Conservation (phyloP, 64 coral and sea anemone genomes). For the Stichodactyla helianthus region DNA sequence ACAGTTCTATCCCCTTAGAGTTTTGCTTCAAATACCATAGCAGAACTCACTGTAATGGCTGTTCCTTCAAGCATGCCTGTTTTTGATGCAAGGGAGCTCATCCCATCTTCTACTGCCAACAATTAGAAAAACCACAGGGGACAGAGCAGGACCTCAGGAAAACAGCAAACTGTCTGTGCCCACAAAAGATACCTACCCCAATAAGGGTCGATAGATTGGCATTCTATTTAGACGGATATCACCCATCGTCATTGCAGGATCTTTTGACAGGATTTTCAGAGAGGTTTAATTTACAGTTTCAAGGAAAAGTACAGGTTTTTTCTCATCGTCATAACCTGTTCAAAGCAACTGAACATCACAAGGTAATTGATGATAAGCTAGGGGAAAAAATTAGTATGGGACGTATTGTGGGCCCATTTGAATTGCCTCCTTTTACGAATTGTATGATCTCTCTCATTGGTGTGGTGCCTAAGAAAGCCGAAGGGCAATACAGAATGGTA, state of each 20-base stretch:
- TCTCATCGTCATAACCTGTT: background rate
- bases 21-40: constrained; percentile 1
- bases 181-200: constrained; percentile 9
- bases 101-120: background rate
- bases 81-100: background rate
- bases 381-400: constrained; percentile 6
- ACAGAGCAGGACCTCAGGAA: background rate
- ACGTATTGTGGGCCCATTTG: constrained; percentile 14
- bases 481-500: constrained; percentile 15
- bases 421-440: background rate
- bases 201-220: constrained; percentile 22
- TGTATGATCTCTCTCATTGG: background rate
- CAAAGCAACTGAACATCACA: background rate
- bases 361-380: background rate
- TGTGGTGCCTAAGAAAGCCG: constrained; percentile 30
- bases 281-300: constrained; percentile 11
- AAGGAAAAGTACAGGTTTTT: background rate
- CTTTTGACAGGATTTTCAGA: constrained; percentile 6
- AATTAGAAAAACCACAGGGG: background rate
- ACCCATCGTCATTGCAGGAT: background rate
- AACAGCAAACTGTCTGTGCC: background rate
- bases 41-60: background rate
- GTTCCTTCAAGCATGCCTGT: background rate
- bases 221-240: constrained; percentile 10
- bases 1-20: background rate